Percentiles rank a stretch among this genome's conserved stretches.
Conservation (phyloP, 2,113 vertebrate species). For the Acanthochromis polyacanthus region DNA sequence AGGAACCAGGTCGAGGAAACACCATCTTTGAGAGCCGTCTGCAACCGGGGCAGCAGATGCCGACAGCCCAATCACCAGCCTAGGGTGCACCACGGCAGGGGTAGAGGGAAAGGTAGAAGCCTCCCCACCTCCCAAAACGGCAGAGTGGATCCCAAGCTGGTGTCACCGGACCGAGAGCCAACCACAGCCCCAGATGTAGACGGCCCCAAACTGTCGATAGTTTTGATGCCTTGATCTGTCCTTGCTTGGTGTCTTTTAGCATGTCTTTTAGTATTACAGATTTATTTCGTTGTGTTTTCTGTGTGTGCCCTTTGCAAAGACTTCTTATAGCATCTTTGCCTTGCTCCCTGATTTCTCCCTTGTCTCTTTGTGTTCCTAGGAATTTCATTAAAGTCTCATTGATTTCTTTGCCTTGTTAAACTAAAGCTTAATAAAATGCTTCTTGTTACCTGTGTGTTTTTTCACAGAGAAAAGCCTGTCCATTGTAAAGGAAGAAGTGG, state of each 20-base stretch:
- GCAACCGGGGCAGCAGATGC: no score
- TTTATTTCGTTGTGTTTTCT: background rate
- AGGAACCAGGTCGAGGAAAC: no score
- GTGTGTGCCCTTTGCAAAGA: background rate
- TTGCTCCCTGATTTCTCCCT: background rate
- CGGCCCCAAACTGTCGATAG: background rate
- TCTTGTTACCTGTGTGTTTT: background rate
- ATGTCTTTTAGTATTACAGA: background rate
- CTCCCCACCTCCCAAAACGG: no score
- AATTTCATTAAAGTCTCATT: constrained; percentile 2
- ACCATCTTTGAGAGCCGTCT: no score
- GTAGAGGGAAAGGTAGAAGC: no score
- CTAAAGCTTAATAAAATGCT: background rate
- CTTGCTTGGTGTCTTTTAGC: background rate
- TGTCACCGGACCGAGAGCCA: no score
- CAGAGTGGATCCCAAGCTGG: no score
- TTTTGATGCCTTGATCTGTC: background rate
- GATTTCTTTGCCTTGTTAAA: background rate
- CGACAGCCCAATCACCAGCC: no score
- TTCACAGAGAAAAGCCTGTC: constrained; percentile 68
- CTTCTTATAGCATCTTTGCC: background rate
- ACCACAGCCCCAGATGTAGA: no score
- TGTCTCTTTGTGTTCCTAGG: background rate
- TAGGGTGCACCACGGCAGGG: no score
- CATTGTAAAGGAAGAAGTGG: constrained; percentile 28